phyloP scores from a whole-genome alignment of 1,140 invertebrate genomes.

The Pomacea maculata region DNA sequence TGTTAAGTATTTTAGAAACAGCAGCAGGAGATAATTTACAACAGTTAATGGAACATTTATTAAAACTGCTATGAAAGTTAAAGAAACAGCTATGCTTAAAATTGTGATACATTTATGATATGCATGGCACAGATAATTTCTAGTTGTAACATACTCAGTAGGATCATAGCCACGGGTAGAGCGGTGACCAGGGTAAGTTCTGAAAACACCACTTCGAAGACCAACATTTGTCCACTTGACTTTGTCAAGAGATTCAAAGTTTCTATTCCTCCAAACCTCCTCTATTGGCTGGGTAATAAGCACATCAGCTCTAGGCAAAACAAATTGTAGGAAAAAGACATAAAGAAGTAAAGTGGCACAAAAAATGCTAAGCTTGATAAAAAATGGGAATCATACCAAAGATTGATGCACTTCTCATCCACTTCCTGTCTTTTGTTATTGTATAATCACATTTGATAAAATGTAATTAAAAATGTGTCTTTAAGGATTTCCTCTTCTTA shows the following conservation, averaged over 20 bases:
- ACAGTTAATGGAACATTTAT: too few species aligned
- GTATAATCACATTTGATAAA: not conserved
- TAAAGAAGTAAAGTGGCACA: not conserved
- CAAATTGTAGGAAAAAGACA: not conserved
- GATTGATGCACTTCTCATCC: too few species aligned
- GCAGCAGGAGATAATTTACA: too few species aligned
- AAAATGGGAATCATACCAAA: too few species aligned
- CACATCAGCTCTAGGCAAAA: conserved; percentile 63
- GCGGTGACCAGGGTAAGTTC: conserved; percentile 67
- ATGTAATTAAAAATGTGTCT: too few species aligned
- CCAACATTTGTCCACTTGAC: conserved; percentile 68
- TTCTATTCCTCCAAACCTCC: conserved; percentile 60
- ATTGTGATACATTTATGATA: too few species aligned
- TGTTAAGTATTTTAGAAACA: too few species aligned
- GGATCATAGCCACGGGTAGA: conserved; percentile 65
- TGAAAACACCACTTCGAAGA: conserved; percentile 66
- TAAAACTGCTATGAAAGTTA: too few species aligned
- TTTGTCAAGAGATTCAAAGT: conserved; percentile 64
- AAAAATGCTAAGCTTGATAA: not conserved
- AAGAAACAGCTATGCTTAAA: too few species aligned
- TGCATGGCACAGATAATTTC: too few species aligned
- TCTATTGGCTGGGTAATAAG: conserved; percentile 66
- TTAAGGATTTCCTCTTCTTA: too few species aligned
- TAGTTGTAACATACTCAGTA: conserved; percentile 49
- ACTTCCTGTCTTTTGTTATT: not conserved